Conservation (phyloP, 2,113 vertebrate genomes). For the Amazona guildingii region DNA sequence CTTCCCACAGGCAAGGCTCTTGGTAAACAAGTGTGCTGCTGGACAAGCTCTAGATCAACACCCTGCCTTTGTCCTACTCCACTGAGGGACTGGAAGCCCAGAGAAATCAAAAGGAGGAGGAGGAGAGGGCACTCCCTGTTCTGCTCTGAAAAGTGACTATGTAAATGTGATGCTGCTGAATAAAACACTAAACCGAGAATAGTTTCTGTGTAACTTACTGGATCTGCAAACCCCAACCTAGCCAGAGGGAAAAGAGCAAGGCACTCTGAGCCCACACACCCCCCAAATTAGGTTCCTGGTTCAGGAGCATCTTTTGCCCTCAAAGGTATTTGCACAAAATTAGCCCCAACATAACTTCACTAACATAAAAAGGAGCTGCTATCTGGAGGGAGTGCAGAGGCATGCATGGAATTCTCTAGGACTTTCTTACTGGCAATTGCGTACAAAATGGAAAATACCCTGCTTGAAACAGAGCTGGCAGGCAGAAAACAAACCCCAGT, state of each 20-base stretch:
- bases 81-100: background rate
- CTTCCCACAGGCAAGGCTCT: background rate
- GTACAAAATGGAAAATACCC: background rate
- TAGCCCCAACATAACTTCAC: background rate
- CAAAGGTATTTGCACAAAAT: background rate
- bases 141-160: background rate
- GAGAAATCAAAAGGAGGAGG: accelerated
- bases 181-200: background rate
- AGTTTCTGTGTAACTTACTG: background rate
- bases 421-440: background rate
- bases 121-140: background rate
- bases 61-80: background rate
- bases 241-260: background rate
- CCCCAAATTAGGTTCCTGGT: background rate
- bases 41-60: background rate
- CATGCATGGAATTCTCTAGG: background rate
- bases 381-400: background rate
- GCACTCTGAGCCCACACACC: background rate
- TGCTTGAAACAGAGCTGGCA: background rate
- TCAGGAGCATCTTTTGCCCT: background rate
- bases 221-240: background rate
- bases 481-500: background rate
- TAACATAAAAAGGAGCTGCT: background rate
- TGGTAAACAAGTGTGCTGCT: background rate
- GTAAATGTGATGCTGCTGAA: background rate